These are phyloP conservation scores for Mus spicilegus DNA, from an alignment of 2,113 vertebrate genomes.

Conservation along the genomic window DNA sequence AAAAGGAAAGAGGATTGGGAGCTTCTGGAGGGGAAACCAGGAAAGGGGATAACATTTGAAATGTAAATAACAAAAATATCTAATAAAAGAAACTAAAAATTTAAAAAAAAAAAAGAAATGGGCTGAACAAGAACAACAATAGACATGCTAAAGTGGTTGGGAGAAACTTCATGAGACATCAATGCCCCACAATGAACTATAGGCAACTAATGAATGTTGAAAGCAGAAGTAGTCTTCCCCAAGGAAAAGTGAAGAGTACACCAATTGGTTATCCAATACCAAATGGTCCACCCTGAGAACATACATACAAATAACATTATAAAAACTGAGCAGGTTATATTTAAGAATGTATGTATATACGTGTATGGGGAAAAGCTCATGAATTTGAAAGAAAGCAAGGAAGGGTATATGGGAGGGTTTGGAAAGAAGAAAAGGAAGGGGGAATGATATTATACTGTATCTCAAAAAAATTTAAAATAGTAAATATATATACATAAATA, in stretches of 20 bases:
- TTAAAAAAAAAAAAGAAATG: too few relatives aligned
- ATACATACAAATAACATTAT: background rate
- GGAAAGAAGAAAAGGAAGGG: background rate
- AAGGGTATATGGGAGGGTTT: background rate
- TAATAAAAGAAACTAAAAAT: too few relatives aligned
- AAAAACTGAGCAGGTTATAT: background rate
- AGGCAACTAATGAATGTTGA: background rate
- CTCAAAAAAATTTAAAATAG: background rate
- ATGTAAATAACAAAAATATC: too few relatives aligned
- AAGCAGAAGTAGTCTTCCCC: background rate
- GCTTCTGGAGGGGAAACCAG: too few relatives aligned
- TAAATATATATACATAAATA: background rate
- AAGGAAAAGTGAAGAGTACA: background rate
- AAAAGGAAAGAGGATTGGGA: too few relatives aligned
- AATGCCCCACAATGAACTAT: background rate
- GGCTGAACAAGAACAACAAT: background rate
- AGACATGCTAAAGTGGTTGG: background rate
- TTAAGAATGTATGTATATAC: background rate
- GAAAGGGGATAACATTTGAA: too few relatives aligned
- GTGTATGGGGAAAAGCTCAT: background rate
- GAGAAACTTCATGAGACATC: background rate
- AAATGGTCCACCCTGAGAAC: background rate
- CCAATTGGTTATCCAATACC: background rate
- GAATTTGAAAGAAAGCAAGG: background rate
- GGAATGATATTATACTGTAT: background rate